Conservation (phyloP, 2,797 vertebrate species). For the Aotus griseimembra region DNA sequence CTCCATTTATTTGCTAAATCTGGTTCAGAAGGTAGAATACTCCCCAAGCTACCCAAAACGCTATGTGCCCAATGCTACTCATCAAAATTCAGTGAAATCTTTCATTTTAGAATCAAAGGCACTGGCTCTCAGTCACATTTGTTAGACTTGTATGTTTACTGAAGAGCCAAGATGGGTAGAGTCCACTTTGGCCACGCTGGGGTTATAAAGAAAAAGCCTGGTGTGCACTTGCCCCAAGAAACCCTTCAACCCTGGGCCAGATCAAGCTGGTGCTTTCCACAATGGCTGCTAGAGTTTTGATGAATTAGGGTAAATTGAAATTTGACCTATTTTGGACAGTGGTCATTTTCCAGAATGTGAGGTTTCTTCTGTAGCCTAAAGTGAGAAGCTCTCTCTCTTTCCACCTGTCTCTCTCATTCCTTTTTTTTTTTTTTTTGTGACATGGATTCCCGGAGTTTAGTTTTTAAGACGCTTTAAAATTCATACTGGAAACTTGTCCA, state of each 20-base stretch:
- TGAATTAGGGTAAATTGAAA: not conserved
- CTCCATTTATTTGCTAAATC: not conserved
- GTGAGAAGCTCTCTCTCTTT: not conserved
- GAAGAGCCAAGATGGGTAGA: not conserved
- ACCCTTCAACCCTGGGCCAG: not conserved
- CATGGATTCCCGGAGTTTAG: not conserved
- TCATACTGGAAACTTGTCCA: conserved; percentile 22
- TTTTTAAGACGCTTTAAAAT: conserved; percentile 44
- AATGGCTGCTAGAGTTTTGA: not conserved
- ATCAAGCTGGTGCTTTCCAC: not conserved
- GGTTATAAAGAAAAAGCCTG: not conserved
- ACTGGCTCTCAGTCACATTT: not conserved
- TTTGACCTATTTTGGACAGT: not conserved
- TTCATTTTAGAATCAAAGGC: not conserved
- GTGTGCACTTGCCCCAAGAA: not conserved
- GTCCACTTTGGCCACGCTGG: not conserved
- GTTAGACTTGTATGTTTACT: not conserved
- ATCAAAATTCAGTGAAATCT: not conserved
- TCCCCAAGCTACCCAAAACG: not conserved
- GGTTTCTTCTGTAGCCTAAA: not conserved
- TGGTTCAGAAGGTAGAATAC: not conserved
- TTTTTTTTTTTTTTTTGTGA: not conserved
- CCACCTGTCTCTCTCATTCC: not conserved
- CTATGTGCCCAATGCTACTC: not conserved
- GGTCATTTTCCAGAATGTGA: not conserved